phyloP scores from a whole-genome alignment of 1,140 invertebrate species.

The Drosophila orena region DNA sequence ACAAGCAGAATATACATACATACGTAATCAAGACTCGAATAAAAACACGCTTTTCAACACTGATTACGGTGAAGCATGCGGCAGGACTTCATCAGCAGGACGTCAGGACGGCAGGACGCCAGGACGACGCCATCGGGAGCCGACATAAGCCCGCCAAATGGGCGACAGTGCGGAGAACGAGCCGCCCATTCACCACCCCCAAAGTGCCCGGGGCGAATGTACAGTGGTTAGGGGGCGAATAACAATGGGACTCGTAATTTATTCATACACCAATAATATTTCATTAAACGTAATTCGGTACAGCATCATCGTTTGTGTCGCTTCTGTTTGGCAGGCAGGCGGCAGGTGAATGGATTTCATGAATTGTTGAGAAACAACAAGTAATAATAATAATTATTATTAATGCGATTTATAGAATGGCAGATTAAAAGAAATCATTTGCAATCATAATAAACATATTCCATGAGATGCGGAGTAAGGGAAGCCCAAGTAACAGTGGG shows the following conservation, averaged over 20 bases:
- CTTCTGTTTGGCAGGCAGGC: background rate
- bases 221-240: constrained; percentile 32
- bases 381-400: too few relatives aligned
- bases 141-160: constrained; percentile 56
- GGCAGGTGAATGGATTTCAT: background rate
- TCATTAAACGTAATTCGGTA: constrained; percentile 30
- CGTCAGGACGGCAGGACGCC: constrained; percentile 31
- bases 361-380: constrained; percentile 13
- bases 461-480: too few relatives aligned
- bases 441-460: too few relatives aligned
- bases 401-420: too few relatives aligned
- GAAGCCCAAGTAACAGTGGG: too few relatives aligned
- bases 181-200: background rate
- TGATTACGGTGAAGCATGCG: constrained; percentile 64
- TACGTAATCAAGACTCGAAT: constrained; percentile 37
- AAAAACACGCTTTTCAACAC: constrained; percentile 66
- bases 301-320: constrained; percentile 1
- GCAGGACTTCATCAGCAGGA: constrained; percentile 60
- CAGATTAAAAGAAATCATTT: too few relatives aligned
- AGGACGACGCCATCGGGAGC: constrained; percentile 33
- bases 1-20: constrained; percentile 30
- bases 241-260: constrained; percentile 28
- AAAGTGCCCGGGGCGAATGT: constrained; percentile 1
- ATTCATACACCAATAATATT: constrained; percentile 43
- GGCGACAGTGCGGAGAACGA: constrained; percentile 54